These are phyloP conservation scores for Phalacrocorax pelagicus DNA, from an alignment of 2,113 vertebrate genomes.

Conservation along the genomic window DNA sequence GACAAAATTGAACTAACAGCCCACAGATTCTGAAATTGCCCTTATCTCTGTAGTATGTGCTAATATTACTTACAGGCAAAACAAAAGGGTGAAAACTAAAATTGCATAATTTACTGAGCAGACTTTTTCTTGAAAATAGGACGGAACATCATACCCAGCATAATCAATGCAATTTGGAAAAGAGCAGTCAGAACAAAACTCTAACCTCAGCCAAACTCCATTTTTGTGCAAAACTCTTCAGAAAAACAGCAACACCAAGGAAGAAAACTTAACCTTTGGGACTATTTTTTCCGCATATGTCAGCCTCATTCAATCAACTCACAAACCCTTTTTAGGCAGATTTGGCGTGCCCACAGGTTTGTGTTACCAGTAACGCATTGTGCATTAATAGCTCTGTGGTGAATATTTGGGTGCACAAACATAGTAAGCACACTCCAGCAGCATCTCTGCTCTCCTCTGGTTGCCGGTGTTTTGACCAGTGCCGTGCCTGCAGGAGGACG, in stretches of 20 bases:
- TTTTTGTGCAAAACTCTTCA: neutral
- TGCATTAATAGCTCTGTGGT: neutral
- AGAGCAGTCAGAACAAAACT: neutral
- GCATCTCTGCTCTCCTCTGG: neutral
- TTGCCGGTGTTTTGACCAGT: neutral
- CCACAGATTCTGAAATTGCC: neutral
- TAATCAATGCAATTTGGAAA: neutral
- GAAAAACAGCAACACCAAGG: neutral
- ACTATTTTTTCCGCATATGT: fast-evolving
- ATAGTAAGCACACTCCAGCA: fast-evolving
- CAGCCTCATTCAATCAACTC: neutral
- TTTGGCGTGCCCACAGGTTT: neutral
- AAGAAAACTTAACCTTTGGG: fast-evolving
- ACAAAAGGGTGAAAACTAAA: neutral
- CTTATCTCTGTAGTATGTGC: neutral
- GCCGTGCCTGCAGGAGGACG: neutral
- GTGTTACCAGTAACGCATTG: fast-evolving
- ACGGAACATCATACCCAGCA: neutral
- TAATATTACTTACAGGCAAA: neutral
- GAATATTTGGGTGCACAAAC: neutral
- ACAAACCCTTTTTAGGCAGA: neutral
- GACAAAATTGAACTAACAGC: neutral
- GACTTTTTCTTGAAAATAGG: neutral
- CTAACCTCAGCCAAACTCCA: neutral
- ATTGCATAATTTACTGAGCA: neutral